Base-by-base conservation (phyloP, 2,888 invertebrate genomes). In the Dryadula phaetusa region DNA sequence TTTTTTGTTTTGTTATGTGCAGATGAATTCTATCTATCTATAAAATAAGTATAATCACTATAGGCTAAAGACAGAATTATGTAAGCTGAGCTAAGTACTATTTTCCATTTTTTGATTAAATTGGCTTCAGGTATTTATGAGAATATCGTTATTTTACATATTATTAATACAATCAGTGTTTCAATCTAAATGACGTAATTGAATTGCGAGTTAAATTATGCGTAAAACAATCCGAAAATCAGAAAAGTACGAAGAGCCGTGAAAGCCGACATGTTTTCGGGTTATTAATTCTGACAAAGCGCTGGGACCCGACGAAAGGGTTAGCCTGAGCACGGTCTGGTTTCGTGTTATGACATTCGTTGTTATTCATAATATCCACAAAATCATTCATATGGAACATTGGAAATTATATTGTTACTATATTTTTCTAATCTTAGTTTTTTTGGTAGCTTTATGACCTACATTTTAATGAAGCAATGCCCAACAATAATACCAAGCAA, bases 231-330 rank as follows among this genome's bases (percentile, higher is more conserved):
- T 90, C 86, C 83, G 79, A 82, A 86, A 88, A 87, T 86, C 86
- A 83, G 87, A 86, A 90, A 89, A 91, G 82, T 84, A 80, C 81
- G 76, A 75, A 79, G 82, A 77, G 77, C 80, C 76, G 83, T 78
- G 81, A 79, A 75, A 76, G 80, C 76, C 71, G 75, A 74, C 76
- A 78, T 81, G 80, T 90, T 91, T 82, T 90, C 89, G 92, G 86
- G 83, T 80, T 88, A 88, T 92, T 91, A 91, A 92, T 87, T 82
- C 85, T 92, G 90, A 92, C 83, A 92, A 89, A 91, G 88, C 88
- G 76, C 85, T 78, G 76, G 80, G 78, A 74, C 74, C 78, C 79
- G 77, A n/a, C 37, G 84, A 89, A 92, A 92, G 91, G 92, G 91
- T 91, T 92, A 76, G 77, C 76, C 72, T 80, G 82, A 84, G 80